These are phyloP conservation scores for Desoria tigrina DNA, from an alignment of 2,888 invertebrate species.

Conservation along the genomic window DNA sequence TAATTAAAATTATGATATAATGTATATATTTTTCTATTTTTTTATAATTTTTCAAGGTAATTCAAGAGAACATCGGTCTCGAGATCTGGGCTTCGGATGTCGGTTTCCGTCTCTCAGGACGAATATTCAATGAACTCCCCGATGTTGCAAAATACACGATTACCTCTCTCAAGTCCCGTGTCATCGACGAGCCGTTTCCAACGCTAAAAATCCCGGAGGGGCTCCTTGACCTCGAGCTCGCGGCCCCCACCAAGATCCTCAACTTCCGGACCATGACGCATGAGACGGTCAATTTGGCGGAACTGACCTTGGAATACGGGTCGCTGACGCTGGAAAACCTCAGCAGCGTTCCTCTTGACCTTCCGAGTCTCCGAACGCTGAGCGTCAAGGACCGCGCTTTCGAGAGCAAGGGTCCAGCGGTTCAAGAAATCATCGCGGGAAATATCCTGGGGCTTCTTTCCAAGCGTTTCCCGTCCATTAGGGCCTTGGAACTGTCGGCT, in stretches of 20 bases:
- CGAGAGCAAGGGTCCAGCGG: neutral
- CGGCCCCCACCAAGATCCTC: slow-evolving; percentile 12
- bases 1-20: too few relatives aligned
- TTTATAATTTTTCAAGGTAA: too few relatives aligned
- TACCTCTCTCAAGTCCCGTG: slow-evolving; percentile 20
- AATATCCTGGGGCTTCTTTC: slow-evolving; percentile 25
- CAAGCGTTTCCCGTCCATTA: slow-evolving; percentile 16
- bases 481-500: slow-evolving; percentile 10
- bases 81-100: slow-evolving; percentile 27
- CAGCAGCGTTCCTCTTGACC: slow-evolving; percentile 1
- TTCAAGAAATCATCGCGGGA: neutral
- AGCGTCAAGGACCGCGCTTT: slow-evolving; percentile 16
- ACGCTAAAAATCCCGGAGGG: slow-evolving; percentile 25
- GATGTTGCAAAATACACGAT: slow-evolving; percentile 23
- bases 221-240: slow-evolving; percentile 17
- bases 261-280: slow-evolving; percentile 15
- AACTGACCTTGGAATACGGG: slow-evolving; percentile 27
- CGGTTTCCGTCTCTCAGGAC: slow-evolving; percentile 27
- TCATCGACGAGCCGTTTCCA: slow-evolving; percentile 28
- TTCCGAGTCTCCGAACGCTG: slow-evolving; percentile 15
- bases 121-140: slow-evolving; percentile 18
- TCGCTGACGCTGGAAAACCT: slow-evolving; percentile 6
- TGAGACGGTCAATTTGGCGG: slow-evolving; percentile 19
- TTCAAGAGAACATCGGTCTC: slow-evolving; percentile 28
- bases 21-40: too few relatives aligned